Base-by-base conservation (phyloP, 2,797 vertebrate genomes). In the Sebastes taczanowskii region DNA sequence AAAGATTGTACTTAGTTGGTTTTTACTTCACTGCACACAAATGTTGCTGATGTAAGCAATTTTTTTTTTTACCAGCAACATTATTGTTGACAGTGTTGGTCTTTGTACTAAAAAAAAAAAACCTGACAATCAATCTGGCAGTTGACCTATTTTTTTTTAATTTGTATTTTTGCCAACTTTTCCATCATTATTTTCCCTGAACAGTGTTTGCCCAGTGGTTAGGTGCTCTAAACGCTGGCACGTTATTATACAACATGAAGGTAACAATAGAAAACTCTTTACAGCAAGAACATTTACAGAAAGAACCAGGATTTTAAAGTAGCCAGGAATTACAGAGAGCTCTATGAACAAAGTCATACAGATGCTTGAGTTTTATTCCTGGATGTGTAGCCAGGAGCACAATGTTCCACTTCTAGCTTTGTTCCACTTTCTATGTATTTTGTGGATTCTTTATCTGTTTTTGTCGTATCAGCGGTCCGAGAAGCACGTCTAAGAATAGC, bases 401-500 rank as follows among this genome's bases (percentile, higher is more conserved):
- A 53, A 66, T 30, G 49, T 68, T 49, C 20, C 61, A 63, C 59
- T 68, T 67, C 52, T 6, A 25, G 23, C 18, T 16, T 22, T 68
- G 60, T 49, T 65, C 46, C 22, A 55, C 23, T 85, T 72, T 82
- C 38, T 66, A 4, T 76, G 71, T 58, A 59, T 74, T 65, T 29
- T 72, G 63, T 71, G 18, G 59, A 77, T 84, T 79, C 34, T 53
- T 42, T 64, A 52, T 86, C 74, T 58, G 61, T 83, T 77, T 90
- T 79, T 69, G 61, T 70, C 55, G 60, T 77, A 80, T 79, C 81
- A 78, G 69, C 63, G 77, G 56, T 84, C 80, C 60, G 56, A 81
- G 30, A 77, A 46, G 80, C 77, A 71, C 4, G 46, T 86, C 78
- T 82, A 88, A 90, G 77, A 86, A 93, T 91, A 93, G 85, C 70